Conservation (phyloP, 2,888 invertebrate species). For the Tromatobia lineatoria region DNA sequence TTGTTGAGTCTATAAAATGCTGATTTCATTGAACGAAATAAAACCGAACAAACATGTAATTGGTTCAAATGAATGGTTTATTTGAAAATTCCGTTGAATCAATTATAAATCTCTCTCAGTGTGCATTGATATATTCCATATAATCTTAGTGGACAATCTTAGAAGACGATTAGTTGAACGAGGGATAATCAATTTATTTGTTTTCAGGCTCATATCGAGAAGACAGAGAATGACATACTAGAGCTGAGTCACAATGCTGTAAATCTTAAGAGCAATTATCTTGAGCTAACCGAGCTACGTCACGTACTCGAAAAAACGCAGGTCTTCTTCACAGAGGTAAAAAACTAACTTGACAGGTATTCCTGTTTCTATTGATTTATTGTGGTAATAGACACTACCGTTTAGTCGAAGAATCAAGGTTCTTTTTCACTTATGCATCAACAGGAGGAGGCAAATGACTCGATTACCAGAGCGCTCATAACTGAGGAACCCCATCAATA, state of each 20-base stretch:
- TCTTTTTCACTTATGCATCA: constrained; percentile 83
- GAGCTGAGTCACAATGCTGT: constrained; percentile 97
- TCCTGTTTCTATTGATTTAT: constrained; percentile 69
- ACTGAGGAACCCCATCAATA: constrained; percentile 85
- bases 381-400: constrained; percentile 80
- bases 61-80: no score
- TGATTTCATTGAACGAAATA: no score
- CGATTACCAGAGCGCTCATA: constrained; percentile 87
- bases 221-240: constrained; percentile 97
- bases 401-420: constrained; percentile 84
- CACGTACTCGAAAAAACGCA: constrained; percentile 97
- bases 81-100: no score
- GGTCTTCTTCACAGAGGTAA: constrained; percentile 93
- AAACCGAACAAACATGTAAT: no score
- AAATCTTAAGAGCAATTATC: constrained; percentile 95
- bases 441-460: constrained; percentile 90
- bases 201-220: constrained; percentile 94
- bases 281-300: constrained; percentile 96
- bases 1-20: no score
- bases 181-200: background rate
- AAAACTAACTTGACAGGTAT: constrained; percentile 69
- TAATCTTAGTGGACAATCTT: background rate
- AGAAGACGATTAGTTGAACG: background rate
- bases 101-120: no score
- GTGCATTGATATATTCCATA: background rate